Conservation (phyloP, 1,140 invertebrate species). For the Chymomyza costata region DNA sequence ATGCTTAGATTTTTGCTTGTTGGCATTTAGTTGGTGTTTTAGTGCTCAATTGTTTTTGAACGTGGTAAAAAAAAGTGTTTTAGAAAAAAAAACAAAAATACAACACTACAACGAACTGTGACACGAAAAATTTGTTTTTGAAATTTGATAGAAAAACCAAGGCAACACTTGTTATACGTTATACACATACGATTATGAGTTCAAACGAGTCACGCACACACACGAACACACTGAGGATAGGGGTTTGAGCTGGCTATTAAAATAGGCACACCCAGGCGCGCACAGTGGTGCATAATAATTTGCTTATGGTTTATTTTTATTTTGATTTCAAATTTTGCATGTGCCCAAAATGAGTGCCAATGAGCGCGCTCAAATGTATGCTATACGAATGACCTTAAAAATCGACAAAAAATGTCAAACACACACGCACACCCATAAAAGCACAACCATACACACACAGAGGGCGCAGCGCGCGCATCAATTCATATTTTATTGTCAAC, state of each 20-base stretch:
- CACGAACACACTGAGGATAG: not conserved
- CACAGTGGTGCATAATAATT: conserved; percentile 9
- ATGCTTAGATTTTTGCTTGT: not conserved
- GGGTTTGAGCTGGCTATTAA: conserved; percentile 26
- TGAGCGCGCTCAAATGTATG: conserved; percentile 18
- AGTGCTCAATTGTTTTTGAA: conserved; percentile 8
- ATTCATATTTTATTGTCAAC: conserved; percentile 51
- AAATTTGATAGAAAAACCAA: conserved; percentile 19
- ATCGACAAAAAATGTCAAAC: conserved; percentile 25
- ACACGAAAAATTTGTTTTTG: not conserved
- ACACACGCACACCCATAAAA: conserved; percentile 19
- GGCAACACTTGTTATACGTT: conserved; percentile 2
- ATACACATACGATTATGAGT: conserved; percentile 16
- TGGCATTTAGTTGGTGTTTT: conserved; percentile 14
- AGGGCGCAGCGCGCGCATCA: conserved; percentile 47
- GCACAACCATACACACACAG: conserved; percentile 12
- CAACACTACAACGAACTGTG: no score
- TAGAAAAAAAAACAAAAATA: conserved; percentile 25
- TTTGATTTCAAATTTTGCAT: conserved; percentile 20
- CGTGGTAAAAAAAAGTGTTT: no score
- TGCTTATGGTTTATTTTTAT: conserved; percentile 12
- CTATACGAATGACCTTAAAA: conserved; percentile 40
- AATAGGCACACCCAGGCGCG: conserved; percentile 31
- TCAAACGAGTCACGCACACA: conserved; percentile 11
- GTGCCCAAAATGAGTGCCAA: no score